Conservation (phyloP, 2,888 invertebrate species). For the Agriopis marginaria region DNA sequence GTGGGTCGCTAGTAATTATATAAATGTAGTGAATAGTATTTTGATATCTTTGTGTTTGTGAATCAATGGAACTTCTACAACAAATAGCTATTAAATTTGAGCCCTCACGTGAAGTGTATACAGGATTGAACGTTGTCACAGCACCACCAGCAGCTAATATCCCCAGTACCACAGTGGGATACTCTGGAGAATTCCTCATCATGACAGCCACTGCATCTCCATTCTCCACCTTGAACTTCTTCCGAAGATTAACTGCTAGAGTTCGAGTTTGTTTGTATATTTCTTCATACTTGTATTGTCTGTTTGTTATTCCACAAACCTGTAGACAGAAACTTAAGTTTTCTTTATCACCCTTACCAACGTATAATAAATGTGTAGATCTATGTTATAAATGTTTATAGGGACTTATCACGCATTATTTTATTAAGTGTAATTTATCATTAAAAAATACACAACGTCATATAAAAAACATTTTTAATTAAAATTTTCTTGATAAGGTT, state of each 20-base stretch:
- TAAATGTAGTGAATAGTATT: no score
- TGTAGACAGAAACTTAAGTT: constrained; percentile 54
- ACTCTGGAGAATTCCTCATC: constrained; percentile 91
- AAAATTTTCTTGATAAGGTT: no score
- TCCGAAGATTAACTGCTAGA: constrained; percentile 87
- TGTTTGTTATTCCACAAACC: constrained; percentile 90
- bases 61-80: no score
- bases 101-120: constrained; percentile 87
- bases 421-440: no score
- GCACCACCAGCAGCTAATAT: constrained; percentile 88
- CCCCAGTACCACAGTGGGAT: constrained; percentile 87
- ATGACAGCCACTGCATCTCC: constrained; percentile 89
- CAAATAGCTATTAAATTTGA: background rate
- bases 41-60: no score
- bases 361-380: no score
- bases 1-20: no score
- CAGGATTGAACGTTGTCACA: constrained; percentile 90
- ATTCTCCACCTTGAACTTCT: constrained; percentile 85
- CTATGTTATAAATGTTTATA: no score
- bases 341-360: no score
- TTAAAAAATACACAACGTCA: no score
- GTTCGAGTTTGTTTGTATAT: constrained; percentile 85
- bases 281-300: constrained; percentile 89
- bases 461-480: no score
- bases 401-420: no score